Base-by-base conservation (phyloP, 2,888 invertebrate genomes). In the Operophtera brumata region DNA sequence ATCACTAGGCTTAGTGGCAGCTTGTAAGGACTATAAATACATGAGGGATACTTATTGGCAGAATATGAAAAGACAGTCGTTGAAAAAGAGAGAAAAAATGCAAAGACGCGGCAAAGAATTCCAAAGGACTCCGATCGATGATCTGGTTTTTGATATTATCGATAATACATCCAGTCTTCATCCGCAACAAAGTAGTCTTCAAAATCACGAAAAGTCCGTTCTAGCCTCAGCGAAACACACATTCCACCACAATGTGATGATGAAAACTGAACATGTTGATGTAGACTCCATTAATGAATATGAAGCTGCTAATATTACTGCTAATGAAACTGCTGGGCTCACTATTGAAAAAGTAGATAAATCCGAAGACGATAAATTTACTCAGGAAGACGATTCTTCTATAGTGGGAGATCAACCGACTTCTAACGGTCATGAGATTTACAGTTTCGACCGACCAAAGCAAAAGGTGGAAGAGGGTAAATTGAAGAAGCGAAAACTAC, bases 31-130 rank as follows among this genome's bases (percentile, higher is more conserved):
- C 34, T 59, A 60, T 45, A 60, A 44, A 26, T 64, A 59, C 37
- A 59, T 60, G 60, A 47, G 64, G 42, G 60, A 64, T n/a, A 41
- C 55, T 5, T 62, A 44, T 47, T 64, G 64, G 64, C 62, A 64
- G 52, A 62, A 62, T 34, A 42, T 57, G 4, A 64, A 55, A 47
- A 48, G 60, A 46, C 13, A 41, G 4, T 37, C 62, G 5, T 12
- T 62, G 8, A 35, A 6, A 6, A 57, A 40, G 6, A 45, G 42
- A 36, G 49, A 60, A 4, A 60, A 48, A 3, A 47, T 43, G 7
- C 46, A 49, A 14, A 48, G 36, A 0, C 2, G 10, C 14, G 39
- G 47, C 1, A 57, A 36, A 8, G 11, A 13, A 3, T 25, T 47
- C 11, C 0, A 9, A 11, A 54, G 6, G 12, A 30, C 26, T 7